Conservation (phyloP, 2,888 invertebrate species). For the Antitype chi region DNA sequence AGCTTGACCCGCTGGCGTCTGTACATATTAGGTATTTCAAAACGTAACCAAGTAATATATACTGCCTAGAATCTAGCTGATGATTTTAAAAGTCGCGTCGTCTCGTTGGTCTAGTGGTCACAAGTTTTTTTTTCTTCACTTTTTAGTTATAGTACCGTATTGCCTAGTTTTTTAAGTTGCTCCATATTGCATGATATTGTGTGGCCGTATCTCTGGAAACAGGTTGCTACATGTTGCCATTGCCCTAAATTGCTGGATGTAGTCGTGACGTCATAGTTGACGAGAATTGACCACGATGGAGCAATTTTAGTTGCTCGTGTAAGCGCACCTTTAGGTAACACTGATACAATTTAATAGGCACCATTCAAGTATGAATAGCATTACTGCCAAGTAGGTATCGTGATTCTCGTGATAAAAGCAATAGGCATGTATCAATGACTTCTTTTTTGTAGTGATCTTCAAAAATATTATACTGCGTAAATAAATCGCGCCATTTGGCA, state of each 20-base stretch:
- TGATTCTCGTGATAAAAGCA: background rate
- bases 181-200: too few species aligned
- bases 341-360: background rate
- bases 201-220: too few species aligned
- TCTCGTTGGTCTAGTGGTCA: background rate
- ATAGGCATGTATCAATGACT: background rate
- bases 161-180: too few species aligned
- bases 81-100: background rate
- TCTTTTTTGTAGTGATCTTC: background rate
- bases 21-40: slow-evolving; percentile 14
- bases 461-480: slow-evolving; percentile 2
- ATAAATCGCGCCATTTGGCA: slow-evolving; percentile 26
- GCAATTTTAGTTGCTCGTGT: too few species aligned
- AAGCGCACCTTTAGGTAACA: slow-evolving; percentile 9
- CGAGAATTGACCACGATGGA: too few species aligned
- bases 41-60: background rate
- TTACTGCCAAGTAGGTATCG: background rate
- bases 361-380: slow-evolving; percentile 12
- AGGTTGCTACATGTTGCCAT: too few species aligned
- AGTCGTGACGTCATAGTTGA: too few species aligned
- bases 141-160: too few species aligned
- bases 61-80: background rate
- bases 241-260: too few species aligned
- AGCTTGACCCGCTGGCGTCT: too few species aligned
- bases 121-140: too few species aligned